Conservation (phyloP, 2,797 vertebrate species). For the Peromyscus eremicus region DNA sequence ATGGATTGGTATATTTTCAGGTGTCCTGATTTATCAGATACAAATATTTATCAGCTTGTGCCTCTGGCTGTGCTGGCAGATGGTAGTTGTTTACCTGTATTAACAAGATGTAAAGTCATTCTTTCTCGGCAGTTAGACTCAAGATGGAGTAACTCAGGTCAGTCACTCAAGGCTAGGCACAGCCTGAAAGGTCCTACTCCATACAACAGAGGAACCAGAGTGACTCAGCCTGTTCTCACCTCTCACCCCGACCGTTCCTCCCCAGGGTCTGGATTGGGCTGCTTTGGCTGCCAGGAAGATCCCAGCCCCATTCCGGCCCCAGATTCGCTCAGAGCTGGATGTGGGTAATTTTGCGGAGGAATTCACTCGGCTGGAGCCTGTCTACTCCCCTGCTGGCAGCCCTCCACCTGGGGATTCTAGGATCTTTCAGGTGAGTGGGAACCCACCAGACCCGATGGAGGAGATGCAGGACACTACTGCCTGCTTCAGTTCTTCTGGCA, state of each 20-base stretch:
- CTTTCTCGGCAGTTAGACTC: background rate
- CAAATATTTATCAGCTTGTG: background rate
- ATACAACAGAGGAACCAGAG: background rate
- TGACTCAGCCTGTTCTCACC: background rate
- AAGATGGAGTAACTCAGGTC: background rate
- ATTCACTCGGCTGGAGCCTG: slow-evolving; percentile 96
- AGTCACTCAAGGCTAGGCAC: background rate
- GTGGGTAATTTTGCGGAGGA: slow-evolving; percentile 96
- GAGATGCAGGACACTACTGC: background rate
- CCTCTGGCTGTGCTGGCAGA: background rate
- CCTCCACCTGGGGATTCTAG: slow-evolving; percentile 94
- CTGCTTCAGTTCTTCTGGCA: background rate
- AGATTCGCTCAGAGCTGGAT: slow-evolving; percentile 94
- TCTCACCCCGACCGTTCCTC: background rate
- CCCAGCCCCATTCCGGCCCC: slow-evolving; percentile 93
- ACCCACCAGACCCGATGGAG: background rate
- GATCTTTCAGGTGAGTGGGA: slow-evolving; percentile 91
- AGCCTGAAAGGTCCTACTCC: background rate
- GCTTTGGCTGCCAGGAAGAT: slow-evolving; percentile 93
- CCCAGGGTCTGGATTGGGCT: slow-evolving; percentile 93
- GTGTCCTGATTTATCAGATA: background rate
- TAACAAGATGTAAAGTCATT: background rate
- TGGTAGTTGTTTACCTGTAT: background rate
- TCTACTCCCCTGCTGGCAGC: slow-evolving; percentile 95
- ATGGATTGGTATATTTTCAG: background rate